Evolutionary conservation across 2,888 invertebrate species (phyloP), one percentile per base, ranked within the genome.

Genomic region (Sthenelais limicola): DNA sequence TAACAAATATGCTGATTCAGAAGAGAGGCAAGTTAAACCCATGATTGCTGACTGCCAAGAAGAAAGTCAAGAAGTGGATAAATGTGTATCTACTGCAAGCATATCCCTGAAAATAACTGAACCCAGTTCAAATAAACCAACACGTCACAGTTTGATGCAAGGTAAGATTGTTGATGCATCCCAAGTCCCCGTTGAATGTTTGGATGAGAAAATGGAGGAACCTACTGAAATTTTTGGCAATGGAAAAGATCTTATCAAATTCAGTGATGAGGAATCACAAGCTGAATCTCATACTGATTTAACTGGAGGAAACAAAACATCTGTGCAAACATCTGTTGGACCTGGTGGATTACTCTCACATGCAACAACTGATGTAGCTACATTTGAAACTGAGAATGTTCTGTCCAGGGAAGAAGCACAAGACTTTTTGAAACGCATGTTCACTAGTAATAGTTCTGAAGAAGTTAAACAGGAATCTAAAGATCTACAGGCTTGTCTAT

Each of bases 401-500:
- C 26, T 67, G 1, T 67, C 67, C 3, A 43, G 48, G n/a, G n/a
- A 43, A 12, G 47, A 67, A 28, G 67, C 67, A 30, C 47, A 67
- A 30, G 48, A 67, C 9, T 67, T 67, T 21, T 43, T 67, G n/a
- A 67, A 48, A 48, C 48, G 30, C n/a, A 67, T 67, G 67, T 48
- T 67, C 21, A 28, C n/a, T 9, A n/a, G 47, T 3, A 24, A 67
- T 28, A 26, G 48, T 26, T 21, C 67, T n/a, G 47, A 47, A 48
- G 48, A 43, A 2, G 47, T 48, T 30, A 62, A 62, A 26, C 35
- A 62, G 15, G 62, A 38, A 24, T 21, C 62, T 38, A 28, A 62
- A 21, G 62, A 62, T 21, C 21, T 62, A 26, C 38, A 62, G 43
- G 38, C 62, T 5, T 62, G 62, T 62, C 62, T 62, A 1, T 62